Evolutionary conservation across 2,888 invertebrate species (phyloP), one percentile per base, ranked within the genome.

Genomic region (Parelbella ahira): DNA sequence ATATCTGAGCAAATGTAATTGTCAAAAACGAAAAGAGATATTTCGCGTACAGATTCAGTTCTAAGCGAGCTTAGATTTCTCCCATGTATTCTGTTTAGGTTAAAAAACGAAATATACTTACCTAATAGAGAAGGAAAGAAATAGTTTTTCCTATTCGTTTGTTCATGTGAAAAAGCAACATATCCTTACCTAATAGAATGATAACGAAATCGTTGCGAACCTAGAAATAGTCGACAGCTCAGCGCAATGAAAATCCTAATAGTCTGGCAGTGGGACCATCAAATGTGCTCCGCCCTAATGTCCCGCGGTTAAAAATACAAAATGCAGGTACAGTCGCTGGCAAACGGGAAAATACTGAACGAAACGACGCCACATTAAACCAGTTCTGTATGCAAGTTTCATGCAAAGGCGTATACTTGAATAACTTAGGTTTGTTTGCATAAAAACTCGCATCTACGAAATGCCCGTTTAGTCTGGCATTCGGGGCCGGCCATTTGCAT

Each of bases 351-450:
- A 48, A 42, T 29, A 33, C 49, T 48, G 49, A 50, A 47, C 44
- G 68, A 63, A 75, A 71, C 68, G 72, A 65, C 63, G 62, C 66
- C 63, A 68, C 70, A 75, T 78, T 76, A 71, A 68, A 64, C 66
- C 74, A 63, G 63, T 67, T 73, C 63, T 68, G 73, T 74, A 79
- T 81, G 81, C 81, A 72, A 72, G 72, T 74, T 71, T 65, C 74
- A 71, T 76, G 76, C 74, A 72, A 71, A 77, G 70, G 74, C 71
- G 73, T 72, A 63, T 68, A 76, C 78, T 82, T 74, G 84, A 83
- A 81, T 82, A 83, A 82, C 77, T 84, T 78, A 76, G 69, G 68
- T 69, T 56, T 76, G 83, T 84, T 84, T 81, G 81, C 79, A 79
- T 79, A 83, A 84, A 84, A 86, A 83, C 78, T 77, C 66, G 75